Percentiles rank a stretch among this genome's conserved stretches.
Evolutionary conservation across 2,113 vertebrate species (phyloP).

Genomic region (Arenaria interpres): DNA sequence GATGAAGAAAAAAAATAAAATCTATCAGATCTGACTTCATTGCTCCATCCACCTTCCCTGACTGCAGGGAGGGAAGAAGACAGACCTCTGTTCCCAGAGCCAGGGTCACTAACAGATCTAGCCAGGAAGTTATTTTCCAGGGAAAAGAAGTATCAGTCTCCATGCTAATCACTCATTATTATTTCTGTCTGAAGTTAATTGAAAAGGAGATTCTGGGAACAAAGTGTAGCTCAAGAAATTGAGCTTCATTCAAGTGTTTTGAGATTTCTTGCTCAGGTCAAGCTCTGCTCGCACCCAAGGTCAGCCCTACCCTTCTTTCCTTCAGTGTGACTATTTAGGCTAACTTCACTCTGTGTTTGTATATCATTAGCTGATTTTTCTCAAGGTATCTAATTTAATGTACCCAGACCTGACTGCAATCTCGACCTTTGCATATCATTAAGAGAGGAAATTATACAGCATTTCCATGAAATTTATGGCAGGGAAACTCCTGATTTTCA

Average conservation of each 20-base stretch:
- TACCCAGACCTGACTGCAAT: not conserved
- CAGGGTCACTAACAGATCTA: not conserved
- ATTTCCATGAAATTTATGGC: not conserved
- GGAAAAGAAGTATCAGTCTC: not conserved
- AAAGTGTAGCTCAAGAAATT: not conserved
- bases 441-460: not conserved
- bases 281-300: not conserved
- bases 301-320: not conserved
- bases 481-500: not conserved
- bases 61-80: not conserved
- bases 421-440: not conserved
- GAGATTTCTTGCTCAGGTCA: not conserved
- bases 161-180: not conserved
- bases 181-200: not conserved
- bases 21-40: not conserved
- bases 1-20: not conserved
- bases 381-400: not conserved
- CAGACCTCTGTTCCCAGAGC: not conserved
- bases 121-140: not conserved
- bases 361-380: not conserved
- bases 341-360: not conserved
- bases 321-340: not conserved
- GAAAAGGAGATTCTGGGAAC: not conserved
- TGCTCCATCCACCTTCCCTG: not conserved
- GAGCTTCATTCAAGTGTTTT: not conserved